Evolutionary conservation across 1,140 invertebrate species (phyloP), one percentile per base, ranked within the genome.

Genomic region (Paralvinella palmiformis): DNA sequence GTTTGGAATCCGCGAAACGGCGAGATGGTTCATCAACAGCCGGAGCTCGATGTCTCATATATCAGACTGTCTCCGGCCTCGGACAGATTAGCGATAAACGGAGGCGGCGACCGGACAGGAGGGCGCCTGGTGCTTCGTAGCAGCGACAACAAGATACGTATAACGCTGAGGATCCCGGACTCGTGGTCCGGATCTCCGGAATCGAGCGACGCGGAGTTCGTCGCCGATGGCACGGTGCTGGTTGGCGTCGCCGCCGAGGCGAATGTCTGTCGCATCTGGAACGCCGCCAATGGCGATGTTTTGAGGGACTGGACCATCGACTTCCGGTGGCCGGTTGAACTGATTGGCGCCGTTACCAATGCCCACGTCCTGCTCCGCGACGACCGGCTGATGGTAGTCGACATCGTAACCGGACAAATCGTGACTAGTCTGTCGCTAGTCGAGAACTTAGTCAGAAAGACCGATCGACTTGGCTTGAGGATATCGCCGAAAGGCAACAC

Each of bases 1-100:
- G 62, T 63, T 20, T 63, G 62, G 62, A 56, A 55, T 52, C 50
- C 20, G 50, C 62, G 62, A 31, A 56, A 32, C 6, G 62, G 62
- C 1, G 15, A 55, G 24, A 24, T n/a, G 37, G 35, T 63, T 52
- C 32, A 44, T 36, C 36, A 24, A 22, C 17, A 41, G 33, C 29
- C 29, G 62, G 31, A 29, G 20, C 22, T 56, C 29, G 35, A 35
- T 3, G 17, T 63, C 35, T 29, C 32, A 29, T 63, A 63, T 36
- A 32, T 37, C 5, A 35, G 45, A 36, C 22, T 24, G 27, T 63
- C 62, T 6, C 62, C 62, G 6, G 48, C 62, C 5, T 63, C 62
- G 20, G 62, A 63, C 41, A 50, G 62, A 5, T n/a, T 63, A 15
- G 52, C 32, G 17, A 27, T 63, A 7, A 31, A 50, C 24, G 33